phyloP scores from a whole-genome alignment of 2,113 vertebrate species.

The Prionailurus bengalensis region DNA sequence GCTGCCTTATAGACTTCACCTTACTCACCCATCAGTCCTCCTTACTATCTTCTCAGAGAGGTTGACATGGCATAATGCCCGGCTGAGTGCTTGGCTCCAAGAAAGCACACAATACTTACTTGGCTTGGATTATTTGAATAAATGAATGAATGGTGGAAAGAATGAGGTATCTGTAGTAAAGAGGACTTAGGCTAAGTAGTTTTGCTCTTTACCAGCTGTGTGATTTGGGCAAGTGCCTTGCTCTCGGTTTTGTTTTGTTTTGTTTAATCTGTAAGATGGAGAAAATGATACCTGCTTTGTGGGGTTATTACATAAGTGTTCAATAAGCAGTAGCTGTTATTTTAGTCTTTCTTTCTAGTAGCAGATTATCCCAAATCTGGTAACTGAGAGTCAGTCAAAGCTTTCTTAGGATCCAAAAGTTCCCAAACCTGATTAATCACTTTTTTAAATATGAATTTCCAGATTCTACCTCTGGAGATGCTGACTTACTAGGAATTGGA shows the following conservation, averaged over 20 bases:
- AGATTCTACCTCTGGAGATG: slow-evolving; percentile 21
- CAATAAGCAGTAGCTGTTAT: neutral
- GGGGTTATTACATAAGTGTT: neutral
- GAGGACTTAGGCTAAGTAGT: neutral
- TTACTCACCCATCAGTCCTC: neutral
- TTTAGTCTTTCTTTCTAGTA: neutral
- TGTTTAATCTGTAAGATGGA: neutral
- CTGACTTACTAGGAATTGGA: neutral
- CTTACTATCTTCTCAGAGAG: neutral
- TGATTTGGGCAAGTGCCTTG: neutral
- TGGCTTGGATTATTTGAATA: neutral
- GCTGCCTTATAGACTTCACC: neutral
- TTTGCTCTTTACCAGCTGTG: neutral
- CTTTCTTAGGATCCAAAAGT: neutral
- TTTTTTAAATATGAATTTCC: neutral
- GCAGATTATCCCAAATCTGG: neutral
- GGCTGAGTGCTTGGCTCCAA: neutral
- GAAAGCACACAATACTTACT: neutral
- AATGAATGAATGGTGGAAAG: neutral
- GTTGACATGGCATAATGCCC: neutral
- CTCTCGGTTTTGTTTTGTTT: neutral
- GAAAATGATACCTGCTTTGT: neutral
- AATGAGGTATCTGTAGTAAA: neutral
- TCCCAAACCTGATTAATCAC: neutral
- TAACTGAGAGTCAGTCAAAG: neutral